Evolutionary conservation across 2,888 invertebrate species (phyloP), one percentile per base, ranked within the genome.

Genomic region (Altica lythri): DNA sequence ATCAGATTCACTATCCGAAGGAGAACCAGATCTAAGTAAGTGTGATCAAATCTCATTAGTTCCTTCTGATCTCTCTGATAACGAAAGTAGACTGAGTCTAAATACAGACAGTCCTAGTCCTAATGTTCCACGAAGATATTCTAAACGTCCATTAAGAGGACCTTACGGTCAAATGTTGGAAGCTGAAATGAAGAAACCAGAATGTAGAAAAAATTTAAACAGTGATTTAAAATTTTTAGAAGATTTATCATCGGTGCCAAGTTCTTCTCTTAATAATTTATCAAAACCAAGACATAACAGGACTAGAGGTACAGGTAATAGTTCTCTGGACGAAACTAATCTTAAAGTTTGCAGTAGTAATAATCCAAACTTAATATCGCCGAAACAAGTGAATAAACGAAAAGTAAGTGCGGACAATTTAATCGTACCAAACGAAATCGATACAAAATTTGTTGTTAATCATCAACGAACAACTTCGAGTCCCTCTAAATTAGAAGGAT

Each of bases 161-260:
- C 89, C 89, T 0, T 89, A 89, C 65, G 88, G 88, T 0, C 88
- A 89, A 72, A 89, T 89, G 89, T 75, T 89, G 17, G 89, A 89
- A 69, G 88, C 88, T 0, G 89, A 89, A 76, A 88, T 89, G 86
- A 88, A 87, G 56, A 87, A 87, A 68, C 86, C 86, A 0, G 83
- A 82, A 62, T 66, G 74, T 5, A 71, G 75, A 19, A 76, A 77
- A 57, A 82, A 81, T 56, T 79, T 81, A 55, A 81, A 79, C 55
- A 83, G 81, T 62, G 83, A 85, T 35, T 75, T 85, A 38, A 79
- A 80, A 62, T 81, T 82, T 65, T 68, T 82, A 16, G 78, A 80
- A 47, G 80, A 81, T 50, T 65, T 77, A 43, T 68, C 75, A 3
- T 63, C 63, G 45, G 64, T 47, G 32, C 40, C 57, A 14, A 45